Evolutionary conservation across 1,140 invertebrate genomes (phyloP).

Genomic region (Micrasema minimum): DNA sequence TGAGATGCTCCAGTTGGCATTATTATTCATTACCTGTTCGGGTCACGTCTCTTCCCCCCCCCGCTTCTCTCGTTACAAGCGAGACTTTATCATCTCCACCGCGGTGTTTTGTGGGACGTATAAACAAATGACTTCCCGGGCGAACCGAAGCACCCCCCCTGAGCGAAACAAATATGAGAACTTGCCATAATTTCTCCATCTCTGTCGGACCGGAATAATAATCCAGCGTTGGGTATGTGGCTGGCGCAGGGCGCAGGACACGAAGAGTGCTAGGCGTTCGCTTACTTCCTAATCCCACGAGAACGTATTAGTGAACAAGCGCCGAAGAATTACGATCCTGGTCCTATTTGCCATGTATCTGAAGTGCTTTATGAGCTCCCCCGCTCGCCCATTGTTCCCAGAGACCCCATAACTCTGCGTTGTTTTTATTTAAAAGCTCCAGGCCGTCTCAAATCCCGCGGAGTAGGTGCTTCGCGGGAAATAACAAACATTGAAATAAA

Average conservation of each 20-base stretch:
- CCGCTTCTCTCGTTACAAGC: background rate
- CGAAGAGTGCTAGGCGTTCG: too few species aligned
- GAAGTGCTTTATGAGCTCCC: background rate
- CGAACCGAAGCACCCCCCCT: too few species aligned
- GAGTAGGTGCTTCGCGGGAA: slow-evolving; percentile 8
- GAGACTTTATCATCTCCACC: slow-evolving; percentile 2
- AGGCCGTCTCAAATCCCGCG: slow-evolving; percentile 1
- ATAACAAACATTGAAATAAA: slow-evolving; percentile 11
- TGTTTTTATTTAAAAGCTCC: slow-evolving; percentile 34
- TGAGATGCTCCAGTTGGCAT: slow-evolving; percentile 7
- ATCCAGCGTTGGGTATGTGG: too few species aligned
- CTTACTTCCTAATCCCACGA: too few species aligned
- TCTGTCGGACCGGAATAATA: too few species aligned
- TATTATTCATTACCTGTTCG: slow-evolving; percentile 34
- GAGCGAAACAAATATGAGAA: too few species aligned
- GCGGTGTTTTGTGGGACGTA: background rate
- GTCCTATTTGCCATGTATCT: background rate
- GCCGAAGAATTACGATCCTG: background rate
- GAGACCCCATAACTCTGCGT: slow-evolving; percentile 12
- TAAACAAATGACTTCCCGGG: background rate
- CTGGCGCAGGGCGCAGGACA: too few species aligned
- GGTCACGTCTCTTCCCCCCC: slow-evolving; percentile 26
- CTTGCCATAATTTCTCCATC: too few species aligned
- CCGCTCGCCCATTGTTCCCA: slow-evolving; percentile 7
- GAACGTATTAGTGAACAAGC: background rate